These are phyloP conservation scores for Ornithoptera alexandrae DNA, from an alignment of 2,888 invertebrate genomes.

Conservation along the genomic window DNA sequence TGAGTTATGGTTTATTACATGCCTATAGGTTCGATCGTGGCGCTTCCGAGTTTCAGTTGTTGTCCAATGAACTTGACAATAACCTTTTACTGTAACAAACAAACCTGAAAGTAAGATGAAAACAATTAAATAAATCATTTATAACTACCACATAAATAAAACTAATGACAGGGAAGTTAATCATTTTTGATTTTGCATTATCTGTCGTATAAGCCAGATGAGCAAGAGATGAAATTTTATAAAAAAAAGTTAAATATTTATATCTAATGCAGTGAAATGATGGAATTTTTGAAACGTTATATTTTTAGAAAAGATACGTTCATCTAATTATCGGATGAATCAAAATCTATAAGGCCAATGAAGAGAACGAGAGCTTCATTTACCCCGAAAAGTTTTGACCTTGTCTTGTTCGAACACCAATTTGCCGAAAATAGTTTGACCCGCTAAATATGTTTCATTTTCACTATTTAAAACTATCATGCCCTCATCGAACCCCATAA, in stretches of 20 bases:
- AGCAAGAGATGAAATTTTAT: too few relatives aligned
- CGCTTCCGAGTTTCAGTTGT: conserved; percentile 45
- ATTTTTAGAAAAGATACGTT: not conserved
- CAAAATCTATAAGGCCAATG: not conserved
- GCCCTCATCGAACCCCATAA: conserved; percentile 67
- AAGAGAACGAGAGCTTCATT: conserved; percentile 33
- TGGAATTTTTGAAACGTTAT: too few relatives aligned
- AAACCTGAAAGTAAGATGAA: conserved; percentile 59
- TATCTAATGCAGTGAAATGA: too few relatives aligned
- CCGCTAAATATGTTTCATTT: conserved; percentile 58
- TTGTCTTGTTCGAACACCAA: conserved; percentile 57
- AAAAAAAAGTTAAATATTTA: too few relatives aligned
- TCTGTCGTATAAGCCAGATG: too few relatives aligned
- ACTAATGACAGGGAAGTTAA: too few relatives aligned
- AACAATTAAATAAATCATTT: too few relatives aligned
- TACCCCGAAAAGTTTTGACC: conserved; percentile 65
- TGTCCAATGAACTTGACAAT: conserved; percentile 76
- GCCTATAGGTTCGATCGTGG: conserved; percentile 44
- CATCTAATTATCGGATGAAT: not conserved
- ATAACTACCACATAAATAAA: too few relatives aligned
- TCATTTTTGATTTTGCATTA: too few relatives aligned
- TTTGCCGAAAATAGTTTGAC: conserved; percentile 57
- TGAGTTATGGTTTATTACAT: conserved; percentile 62
- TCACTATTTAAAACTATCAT: conserved; percentile 55
- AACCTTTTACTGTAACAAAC: conserved; percentile 72